phyloP scores from a whole-genome alignment of 2,797 vertebrate genomes.

The Sebastes baramenuke region DNA sequence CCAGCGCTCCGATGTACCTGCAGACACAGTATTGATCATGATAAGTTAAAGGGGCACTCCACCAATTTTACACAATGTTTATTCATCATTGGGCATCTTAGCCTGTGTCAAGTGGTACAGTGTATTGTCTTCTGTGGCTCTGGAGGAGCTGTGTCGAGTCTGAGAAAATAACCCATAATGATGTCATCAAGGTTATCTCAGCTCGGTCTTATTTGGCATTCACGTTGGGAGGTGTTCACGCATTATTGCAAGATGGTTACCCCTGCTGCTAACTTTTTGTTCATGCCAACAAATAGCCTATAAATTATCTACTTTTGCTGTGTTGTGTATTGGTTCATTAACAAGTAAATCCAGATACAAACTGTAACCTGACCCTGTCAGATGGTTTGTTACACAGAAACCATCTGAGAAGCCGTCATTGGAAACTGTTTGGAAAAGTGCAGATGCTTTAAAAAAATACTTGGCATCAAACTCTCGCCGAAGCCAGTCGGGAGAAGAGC shows the following conservation, averaged over 20 bases:
- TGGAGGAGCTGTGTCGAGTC: background rate
- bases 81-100: background rate
- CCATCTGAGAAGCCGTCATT: no score
- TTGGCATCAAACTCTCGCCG: no score
- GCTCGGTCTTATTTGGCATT: background rate
- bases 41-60: background rate
- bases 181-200: background rate
- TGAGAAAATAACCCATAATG: background rate
- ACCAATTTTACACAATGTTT: background rate
- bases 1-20: conserved; percentile 98
- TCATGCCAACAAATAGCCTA: background rate
- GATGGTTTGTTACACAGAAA: no score
- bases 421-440: no score
- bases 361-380: background rate
- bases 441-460: no score
- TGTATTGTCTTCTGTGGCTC: background rate
- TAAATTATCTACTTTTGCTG: background rate
- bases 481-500: no score
- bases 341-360: background rate
- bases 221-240: background rate
- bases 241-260: background rate
- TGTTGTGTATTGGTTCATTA: background rate
- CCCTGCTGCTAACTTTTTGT: background rate
- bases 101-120: background rate
- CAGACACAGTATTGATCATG: background rate